Percentiles rank a stretch among this genome's conserved stretches.
phyloP scores from a whole-genome alignment of 1,140 invertebrate genomes.

The Solen grandis region DNA sequence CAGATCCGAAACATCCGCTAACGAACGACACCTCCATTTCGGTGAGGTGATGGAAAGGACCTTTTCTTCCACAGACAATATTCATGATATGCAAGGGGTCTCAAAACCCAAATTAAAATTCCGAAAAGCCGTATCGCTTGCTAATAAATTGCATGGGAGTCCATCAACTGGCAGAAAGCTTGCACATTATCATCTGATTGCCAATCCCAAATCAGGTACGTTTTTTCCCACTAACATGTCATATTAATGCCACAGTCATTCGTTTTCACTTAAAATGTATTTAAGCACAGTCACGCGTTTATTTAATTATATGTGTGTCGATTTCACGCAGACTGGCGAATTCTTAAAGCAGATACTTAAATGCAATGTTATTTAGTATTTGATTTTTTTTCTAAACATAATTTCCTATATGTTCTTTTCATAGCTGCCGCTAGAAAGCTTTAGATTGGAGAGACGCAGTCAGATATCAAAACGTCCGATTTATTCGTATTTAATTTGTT shows the following conservation, averaged over 20 bases:
- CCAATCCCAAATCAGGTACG: constrained; percentile 78
- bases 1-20: constrained; percentile 69
- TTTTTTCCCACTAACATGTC: background rate
- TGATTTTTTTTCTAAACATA: too few relatives aligned
- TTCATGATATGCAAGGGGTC: constrained; percentile 82
- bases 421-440: too few relatives aligned
- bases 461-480: too few relatives aligned
- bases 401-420: too few relatives aligned
- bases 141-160: constrained; percentile 77
- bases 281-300: background rate
- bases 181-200: constrained; percentile 78
- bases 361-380: too few relatives aligned
- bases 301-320: background rate
- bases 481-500: too few relatives aligned
- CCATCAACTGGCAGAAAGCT: constrained; percentile 77
- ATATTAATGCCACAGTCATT: background rate
- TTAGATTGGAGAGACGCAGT: too few relatives aligned
- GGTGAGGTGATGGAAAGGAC: constrained; percentile 72
- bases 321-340: too few relatives aligned
- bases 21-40: constrained; percentile 74
- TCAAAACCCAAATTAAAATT: constrained; percentile 78
- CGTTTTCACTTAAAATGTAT: too few relatives aligned
- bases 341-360: too few relatives aligned
- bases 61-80: constrained; percentile 76
- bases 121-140: constrained; percentile 75